phyloP scores from a whole-genome alignment of 2,797 vertebrate species.

The Phylloscopus collybita region DNA sequence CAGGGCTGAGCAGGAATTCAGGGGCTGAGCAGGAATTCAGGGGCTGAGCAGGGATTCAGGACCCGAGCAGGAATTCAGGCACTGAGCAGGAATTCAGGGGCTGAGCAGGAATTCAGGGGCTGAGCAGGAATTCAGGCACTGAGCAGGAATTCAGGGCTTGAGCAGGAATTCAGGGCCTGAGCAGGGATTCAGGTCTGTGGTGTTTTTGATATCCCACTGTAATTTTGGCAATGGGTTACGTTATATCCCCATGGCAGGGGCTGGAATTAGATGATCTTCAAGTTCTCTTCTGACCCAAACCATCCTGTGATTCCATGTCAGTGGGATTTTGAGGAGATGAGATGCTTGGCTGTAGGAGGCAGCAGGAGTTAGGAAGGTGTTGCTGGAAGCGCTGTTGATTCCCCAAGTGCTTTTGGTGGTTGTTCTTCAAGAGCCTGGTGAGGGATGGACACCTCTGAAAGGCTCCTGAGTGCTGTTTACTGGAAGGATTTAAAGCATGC shows the following conservation, averaged over 20 bases:
- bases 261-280: background rate
- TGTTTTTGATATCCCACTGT: background rate
- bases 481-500: background rate
- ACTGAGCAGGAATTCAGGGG: too few species aligned
- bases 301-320: accelerated
- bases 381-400: background rate
- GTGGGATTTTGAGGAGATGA: background rate
- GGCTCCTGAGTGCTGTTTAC: background rate
- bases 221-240: background rate
- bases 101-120: too few species aligned
- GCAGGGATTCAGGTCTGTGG: background rate
- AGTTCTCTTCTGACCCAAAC: background rate
- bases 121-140: too few species aligned
- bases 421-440: background rate
- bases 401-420: background rate
- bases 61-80: too few species aligned
- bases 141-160: too few species aligned
- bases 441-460: background rate
- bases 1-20: too few species aligned
- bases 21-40: too few species aligned
- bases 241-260: background rate
- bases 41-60: background rate
- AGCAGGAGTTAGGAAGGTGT: background rate
- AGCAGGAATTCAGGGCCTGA: too few species aligned
- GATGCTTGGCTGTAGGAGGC: background rate